These are phyloP conservation scores for Borostomias antarcticus DNA, from an alignment of 2,797 vertebrate species.

Conservation along the genomic window DNA sequence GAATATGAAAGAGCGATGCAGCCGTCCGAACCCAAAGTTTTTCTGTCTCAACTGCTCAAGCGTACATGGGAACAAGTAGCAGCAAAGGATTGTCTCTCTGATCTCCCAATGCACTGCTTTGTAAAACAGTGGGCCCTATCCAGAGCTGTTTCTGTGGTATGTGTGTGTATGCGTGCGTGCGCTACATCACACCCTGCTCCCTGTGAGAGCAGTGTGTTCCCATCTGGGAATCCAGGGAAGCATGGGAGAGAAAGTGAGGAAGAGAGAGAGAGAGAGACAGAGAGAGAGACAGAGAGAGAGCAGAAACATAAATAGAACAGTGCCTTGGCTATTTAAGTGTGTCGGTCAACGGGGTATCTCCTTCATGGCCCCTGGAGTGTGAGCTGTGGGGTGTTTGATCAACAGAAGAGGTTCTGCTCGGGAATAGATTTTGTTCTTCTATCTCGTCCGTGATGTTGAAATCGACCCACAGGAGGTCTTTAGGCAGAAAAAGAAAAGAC, in stretches of 20 bases:
- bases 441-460: neutral
- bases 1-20: conserved; percentile 21
- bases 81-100: conserved; percentile 14
- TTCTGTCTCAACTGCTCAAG: conserved; percentile 16
- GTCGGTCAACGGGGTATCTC: conserved; percentile 3
- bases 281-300: neutral
- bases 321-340: conserved; percentile 15
- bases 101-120: conserved; percentile 9
- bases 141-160: neutral
- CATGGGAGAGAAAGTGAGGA: neutral
- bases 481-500: neutral
- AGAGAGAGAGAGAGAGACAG: conserved; percentile 1
- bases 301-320: conserved; percentile 17
- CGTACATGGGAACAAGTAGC: conserved; percentile 27
- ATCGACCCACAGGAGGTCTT: neutral
- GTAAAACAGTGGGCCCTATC: conserved; percentile 38
- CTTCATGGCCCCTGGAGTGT: conserved; percentile 12
- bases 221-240: neutral
- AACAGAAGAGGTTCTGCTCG: conserved; percentile 9
- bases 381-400: conserved; percentile 8
- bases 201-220: conserved; percentile 1
- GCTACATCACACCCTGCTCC: neutral
- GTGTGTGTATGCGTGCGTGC: neutral
- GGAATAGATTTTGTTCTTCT: conserved; percentile 21
- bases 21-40: conserved; percentile 26